Evolutionary conservation across 64 coral and sea anemone genomes (phyloP).

Genomic region (Astreopora myriophthalma): DNA sequence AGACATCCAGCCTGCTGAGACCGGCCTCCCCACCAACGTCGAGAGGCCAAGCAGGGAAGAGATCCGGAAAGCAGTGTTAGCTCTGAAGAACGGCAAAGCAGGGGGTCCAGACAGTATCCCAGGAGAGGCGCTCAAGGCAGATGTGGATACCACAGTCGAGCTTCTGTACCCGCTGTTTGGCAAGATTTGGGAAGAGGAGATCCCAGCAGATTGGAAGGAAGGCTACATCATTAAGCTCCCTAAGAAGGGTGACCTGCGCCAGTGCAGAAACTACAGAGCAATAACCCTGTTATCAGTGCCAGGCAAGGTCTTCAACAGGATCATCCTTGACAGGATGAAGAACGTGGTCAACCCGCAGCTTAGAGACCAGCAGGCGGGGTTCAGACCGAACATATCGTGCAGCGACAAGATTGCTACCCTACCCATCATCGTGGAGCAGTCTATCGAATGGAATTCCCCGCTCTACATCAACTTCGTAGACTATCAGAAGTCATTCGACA

Average conservation of each 20-base stretch:
- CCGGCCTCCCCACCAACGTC: not conserved
- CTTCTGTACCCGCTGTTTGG: conserved; percentile 3
- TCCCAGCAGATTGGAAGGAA: not conserved
- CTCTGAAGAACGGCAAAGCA: conserved; percentile 33
- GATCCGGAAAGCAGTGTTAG: not conserved
- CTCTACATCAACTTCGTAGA: not conserved
- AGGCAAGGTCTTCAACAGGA: not conserved
- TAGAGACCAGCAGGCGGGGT: no score
- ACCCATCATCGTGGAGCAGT: not conserved
- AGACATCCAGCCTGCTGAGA: no score
- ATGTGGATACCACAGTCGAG: not conserved
- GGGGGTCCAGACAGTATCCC: conserved; percentile 22
- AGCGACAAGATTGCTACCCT: not conserved
- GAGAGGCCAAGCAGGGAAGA: conserved; percentile 1
- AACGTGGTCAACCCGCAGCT: no score
- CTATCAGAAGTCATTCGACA: not conserved
- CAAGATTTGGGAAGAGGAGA: not conserved
- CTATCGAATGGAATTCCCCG: not conserved
- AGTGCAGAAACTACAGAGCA: not conserved
- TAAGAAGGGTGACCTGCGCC: not conserved
- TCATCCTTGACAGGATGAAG: not conserved
- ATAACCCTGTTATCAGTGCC: not conserved
- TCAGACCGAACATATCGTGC: no score
- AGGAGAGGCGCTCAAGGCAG: conserved; percentile 25
- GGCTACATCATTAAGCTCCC: not conserved